phyloP scores from a whole-genome alignment of 2,113 vertebrate species.

The Hypocryptadius cinnamomeus region DNA sequence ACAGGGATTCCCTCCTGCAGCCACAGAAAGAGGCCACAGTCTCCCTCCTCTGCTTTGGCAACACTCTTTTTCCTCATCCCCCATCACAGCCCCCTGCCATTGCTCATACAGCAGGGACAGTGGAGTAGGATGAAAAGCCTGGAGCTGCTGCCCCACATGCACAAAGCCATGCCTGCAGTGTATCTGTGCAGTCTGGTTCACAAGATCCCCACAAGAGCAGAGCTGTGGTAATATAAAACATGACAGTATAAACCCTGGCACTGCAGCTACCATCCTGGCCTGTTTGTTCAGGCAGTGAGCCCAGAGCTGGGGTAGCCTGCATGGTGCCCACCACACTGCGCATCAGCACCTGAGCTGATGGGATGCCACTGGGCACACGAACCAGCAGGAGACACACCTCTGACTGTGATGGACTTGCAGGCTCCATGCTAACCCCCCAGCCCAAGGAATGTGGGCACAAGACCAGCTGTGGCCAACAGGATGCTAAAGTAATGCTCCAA shows the following conservation, averaged over 20 bases:
- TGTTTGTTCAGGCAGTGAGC: neutral
- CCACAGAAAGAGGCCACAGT: neutral
- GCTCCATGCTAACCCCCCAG: neutral
- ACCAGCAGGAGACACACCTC: neutral
- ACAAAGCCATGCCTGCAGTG: neutral
- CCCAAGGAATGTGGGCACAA: neutral
- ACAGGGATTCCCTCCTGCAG: neutral
- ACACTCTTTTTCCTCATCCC: neutral
- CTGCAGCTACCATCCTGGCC: neutral
- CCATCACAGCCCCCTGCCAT: neutral
- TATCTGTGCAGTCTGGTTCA: neutral
- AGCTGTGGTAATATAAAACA: neutral
- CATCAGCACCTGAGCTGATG: neutral
- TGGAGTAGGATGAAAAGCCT: neutral
- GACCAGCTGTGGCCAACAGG: neutral
- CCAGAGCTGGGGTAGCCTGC: neutral
- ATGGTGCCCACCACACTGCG: accelerated
- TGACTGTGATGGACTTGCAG: accelerated
- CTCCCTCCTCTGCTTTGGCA: neutral
- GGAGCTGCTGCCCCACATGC: neutral
- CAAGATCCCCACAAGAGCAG: neutral
- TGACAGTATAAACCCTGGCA: neutral
- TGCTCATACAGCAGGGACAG: neutral
- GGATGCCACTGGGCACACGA: neutral
- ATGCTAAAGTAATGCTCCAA: neutral